These are phyloP conservation scores for Ditylenchus weischeri DNA, from an alignment of 2,888 invertebrate genomes.

Conservation along the genomic window DNA sequence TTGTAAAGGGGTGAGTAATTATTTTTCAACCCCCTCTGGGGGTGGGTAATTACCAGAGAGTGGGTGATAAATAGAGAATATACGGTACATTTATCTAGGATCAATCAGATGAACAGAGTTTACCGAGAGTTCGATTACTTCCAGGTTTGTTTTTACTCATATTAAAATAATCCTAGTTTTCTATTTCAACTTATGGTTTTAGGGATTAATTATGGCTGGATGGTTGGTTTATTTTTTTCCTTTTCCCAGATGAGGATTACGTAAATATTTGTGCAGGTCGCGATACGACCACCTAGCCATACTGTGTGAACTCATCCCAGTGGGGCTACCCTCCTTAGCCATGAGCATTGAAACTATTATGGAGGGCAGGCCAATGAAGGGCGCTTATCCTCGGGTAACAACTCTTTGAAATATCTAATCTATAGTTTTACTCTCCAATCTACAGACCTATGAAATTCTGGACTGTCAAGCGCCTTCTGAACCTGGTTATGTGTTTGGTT, in stretches of 20 bases:
- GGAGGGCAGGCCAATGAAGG: constrained; percentile 33
- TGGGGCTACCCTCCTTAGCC: constrained; percentile 61
- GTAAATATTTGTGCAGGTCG: constrained; percentile 19
- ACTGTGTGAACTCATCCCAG: constrained; percentile 61
- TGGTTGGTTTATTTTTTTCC: constrained; percentile 2
- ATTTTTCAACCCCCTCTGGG: no score
- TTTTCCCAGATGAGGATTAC: constrained; percentile 23
- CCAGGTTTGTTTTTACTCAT: constrained; percentile 32
- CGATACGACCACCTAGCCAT: constrained; percentile 62
- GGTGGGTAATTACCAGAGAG: no score
- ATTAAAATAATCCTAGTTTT: not conserved
- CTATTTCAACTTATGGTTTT: constrained; percentile 2
- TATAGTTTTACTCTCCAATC: not conserved
- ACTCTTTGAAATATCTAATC: no score
- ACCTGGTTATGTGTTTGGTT: constrained; percentile 42
- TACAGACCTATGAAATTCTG: constrained; percentile 38
- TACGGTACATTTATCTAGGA: no score
- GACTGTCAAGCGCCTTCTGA: constrained; percentile 41
- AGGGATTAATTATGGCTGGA: constrained; percentile 44
- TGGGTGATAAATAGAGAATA: no score
- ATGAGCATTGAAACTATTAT: constrained; percentile 55
- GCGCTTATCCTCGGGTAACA: constrained; percentile 5
- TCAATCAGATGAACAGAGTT: constrained; percentile 18
- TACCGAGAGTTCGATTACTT: constrained; percentile 52
- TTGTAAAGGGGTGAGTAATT: no score